Percentiles rank a stretch among this genome's conserved stretches.
phyloP scores from a whole-genome alignment of 2,888 invertebrate species.

The Cheilosia soror region DNA sequence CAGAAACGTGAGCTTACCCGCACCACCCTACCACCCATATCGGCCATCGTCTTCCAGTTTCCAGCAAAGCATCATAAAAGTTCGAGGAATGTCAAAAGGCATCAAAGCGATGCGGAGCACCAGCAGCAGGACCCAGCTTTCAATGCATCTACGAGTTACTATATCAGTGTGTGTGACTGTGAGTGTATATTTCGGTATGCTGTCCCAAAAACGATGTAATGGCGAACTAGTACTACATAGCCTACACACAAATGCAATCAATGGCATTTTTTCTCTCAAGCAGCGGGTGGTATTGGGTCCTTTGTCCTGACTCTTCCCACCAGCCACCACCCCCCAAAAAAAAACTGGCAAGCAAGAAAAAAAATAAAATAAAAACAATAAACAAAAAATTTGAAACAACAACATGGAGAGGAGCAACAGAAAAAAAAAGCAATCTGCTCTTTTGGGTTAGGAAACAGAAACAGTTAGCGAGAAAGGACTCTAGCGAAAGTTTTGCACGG shows the following conservation, averaged over 20 bases:
- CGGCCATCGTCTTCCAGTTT: conserved; percentile 36
- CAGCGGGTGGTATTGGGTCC: conserved; percentile 33
- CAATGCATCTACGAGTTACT: conserved; percentile 18
- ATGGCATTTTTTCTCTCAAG: conserved; percentile 24
- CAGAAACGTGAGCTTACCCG: conserved; percentile 21
- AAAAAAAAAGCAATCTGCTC: conserved; percentile 37
- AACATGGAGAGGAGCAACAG: conserved; percentile 56
- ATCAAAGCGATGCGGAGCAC: conserved; percentile 51
- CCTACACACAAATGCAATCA: conserved; percentile 75
- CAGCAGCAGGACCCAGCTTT: conserved; percentile 37
- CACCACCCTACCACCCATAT: background rate
- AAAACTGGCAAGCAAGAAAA: conserved; percentile 4
- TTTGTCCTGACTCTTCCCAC: conserved; percentile 31
- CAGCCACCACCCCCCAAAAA: conserved; percentile 21
- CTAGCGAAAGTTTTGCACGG: conserved; percentile 65
- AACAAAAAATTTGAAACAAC: conserved; percentile 69
- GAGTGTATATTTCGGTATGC: conserved; percentile 52
- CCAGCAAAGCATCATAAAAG: conserved; percentile 62
- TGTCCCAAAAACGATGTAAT: conserved; percentile 67
- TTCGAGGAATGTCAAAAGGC: conserved; percentile 69
- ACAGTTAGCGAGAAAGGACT: conserved; percentile 59
- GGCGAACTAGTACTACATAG: conserved; percentile 40
- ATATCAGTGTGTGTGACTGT: background rate
- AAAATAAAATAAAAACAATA: conserved; percentile 62
- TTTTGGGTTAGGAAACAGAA: conserved; percentile 51